Base-by-base conservation (phyloP, 2,888 invertebrate genomes). In the Andrena minutula region DNA sequence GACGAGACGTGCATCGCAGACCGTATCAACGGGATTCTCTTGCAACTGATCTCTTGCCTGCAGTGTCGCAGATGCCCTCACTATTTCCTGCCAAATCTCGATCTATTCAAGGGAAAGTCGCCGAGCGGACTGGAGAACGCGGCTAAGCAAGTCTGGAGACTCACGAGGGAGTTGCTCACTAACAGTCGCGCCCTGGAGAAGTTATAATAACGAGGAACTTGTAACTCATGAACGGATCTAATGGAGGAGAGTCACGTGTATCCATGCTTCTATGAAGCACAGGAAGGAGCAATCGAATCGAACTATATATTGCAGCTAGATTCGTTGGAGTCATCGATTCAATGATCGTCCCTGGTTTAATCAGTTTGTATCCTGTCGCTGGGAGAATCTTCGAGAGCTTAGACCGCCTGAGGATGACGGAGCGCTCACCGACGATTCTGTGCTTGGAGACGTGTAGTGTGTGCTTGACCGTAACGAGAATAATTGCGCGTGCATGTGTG, bases 41-140 rank as follows among this genome's bases (percentile, higher is more conserved):
- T 99, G 85, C 99, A 99, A 94, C 94, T 99, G 91, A 99, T 99
- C 90, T 98, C 98, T n/a, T 99, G 99, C 93, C 95, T 99, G 86
- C 99, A 99, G 94, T 99, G 98, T 93, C 96, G 98, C 65, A 95
- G 98, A 73, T 99, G 99, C 94, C 98, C 98, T 32, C 99, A 99
- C 94, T 99, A 99, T 93, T 99, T 99, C 94, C 95, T 99, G 79
- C 98, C 99, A 16, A 97, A 97, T 91, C 95, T 99, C 91, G 99
- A 99, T 94, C 95, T 99, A 84, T 98, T 99, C 94, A 97, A 98
- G 93, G 98, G 98, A 79, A 98, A 98, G 94, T 97, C 98, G 41
- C 97, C 97, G 79, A 97, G 97, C 91, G 97, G 97, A 2, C 95
- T 99, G 91, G 99, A 99, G 94, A 98, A 97, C 94, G 98, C 98